Percentiles rank a stretch among this genome's conserved stretches.
These are phyloP conservation scores for Ceyx cyanopectus DNA, from an alignment of 2,113 vertebrate species.

Conservation along the genomic window DNA sequence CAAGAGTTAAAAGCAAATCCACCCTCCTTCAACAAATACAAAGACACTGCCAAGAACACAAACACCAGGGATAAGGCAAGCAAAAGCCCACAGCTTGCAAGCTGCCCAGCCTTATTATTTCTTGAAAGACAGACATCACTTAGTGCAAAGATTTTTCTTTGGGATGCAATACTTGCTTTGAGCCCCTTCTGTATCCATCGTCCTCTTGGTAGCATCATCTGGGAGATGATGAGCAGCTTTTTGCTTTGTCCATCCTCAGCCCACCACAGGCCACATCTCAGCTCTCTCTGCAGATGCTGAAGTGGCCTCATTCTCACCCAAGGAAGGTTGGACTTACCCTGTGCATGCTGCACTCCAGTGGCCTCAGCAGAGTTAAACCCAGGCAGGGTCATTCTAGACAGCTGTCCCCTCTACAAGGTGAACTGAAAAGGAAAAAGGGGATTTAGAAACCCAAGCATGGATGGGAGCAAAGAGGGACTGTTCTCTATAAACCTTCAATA, in stretches of 20 bases:
- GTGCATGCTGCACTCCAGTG: not conserved
- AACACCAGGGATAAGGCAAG: conserved; percentile 20
- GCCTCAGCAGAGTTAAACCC: not conserved
- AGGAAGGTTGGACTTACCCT: accelerated
- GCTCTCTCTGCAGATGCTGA: not conserved
- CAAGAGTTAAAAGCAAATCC: conserved; percentile 49
- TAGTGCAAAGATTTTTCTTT: not conserved
- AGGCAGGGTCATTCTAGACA: not conserved
- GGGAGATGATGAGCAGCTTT: not conserved
- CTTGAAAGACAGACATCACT: conserved; percentile 27
- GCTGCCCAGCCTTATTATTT: conserved; percentile 39
- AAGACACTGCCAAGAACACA: conserved; percentile 29
- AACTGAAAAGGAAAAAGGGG: not conserved
- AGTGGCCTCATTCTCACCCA: not conserved
- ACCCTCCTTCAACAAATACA: conserved; percentile 5
- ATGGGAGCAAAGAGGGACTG: not conserved
- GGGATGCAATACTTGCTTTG: not conserved
- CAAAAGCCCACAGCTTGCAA: not conserved
- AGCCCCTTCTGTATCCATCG: not conserved
- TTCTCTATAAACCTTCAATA: not conserved
- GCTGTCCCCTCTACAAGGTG: not conserved
- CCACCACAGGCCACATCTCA: not conserved
- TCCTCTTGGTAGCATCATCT: not conserved
- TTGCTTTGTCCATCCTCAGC: not conserved
- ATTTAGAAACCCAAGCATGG: not conserved